Evolutionary conservation across 2,888 invertebrate genomes (phyloP).

Genomic region (Polyommatus iphigenia): DNA sequence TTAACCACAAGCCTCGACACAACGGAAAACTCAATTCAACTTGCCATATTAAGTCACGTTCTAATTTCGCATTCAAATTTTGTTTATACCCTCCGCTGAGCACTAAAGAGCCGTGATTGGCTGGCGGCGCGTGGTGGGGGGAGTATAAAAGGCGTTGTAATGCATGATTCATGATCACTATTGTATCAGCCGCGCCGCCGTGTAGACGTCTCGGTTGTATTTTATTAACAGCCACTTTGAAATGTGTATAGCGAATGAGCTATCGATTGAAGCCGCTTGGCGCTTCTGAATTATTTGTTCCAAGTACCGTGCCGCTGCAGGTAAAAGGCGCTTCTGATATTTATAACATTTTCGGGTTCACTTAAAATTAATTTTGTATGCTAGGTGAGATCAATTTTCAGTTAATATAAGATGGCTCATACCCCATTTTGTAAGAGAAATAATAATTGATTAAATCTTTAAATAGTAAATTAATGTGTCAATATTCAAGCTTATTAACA

Average conservation of each 20-base stretch:
- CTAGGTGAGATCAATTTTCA: neutral
- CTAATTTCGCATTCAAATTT: conserved; percentile 56
- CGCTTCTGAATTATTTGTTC: conserved; percentile 47
- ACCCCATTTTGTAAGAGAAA: neutral
- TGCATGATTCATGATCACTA: conserved; percentile 54
- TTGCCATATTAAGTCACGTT: conserved; percentile 15
- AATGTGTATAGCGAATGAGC: conserved; percentile 66
- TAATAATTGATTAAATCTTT: neutral
- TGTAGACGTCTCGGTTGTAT: conserved; percentile 59
- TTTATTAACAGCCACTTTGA: conserved; percentile 55
- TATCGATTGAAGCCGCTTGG: conserved; percentile 53
- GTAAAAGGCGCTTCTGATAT: neutral
- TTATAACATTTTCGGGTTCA: neutral
- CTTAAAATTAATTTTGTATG: neutral
- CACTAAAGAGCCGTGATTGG: conserved; percentile 55
- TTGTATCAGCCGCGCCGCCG: conserved; percentile 48
- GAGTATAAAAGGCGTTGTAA: conserved; percentile 45
- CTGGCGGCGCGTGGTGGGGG: conserved; percentile 44
- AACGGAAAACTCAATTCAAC: neutral
- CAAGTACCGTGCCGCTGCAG: neutral
- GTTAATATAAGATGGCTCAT: neutral
- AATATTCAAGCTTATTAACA: no score
- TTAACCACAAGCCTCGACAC: neutral
- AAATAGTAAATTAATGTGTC: no score
- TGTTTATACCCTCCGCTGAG: conserved; percentile 52